Percentiles rank a stretch among this genome's conserved stretches.
These are phyloP conservation scores for Simalia tracyae DNA, from an alignment of 2,797 vertebrate species.

Conservation along the genomic window DNA sequence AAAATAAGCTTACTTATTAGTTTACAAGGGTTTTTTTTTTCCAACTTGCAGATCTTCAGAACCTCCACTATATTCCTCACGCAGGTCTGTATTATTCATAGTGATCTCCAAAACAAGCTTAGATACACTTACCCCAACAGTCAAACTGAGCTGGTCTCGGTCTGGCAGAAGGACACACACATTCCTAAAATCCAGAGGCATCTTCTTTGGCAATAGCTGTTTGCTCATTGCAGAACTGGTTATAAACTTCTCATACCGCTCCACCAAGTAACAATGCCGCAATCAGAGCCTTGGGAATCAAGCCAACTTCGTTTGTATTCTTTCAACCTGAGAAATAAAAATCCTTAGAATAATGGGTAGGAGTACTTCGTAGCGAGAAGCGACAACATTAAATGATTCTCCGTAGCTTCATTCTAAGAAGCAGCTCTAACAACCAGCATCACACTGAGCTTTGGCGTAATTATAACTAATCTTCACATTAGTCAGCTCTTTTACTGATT, in stretches of 20 bases:
- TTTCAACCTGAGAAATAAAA: slow-evolving; percentile 45
- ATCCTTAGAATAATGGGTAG: slow-evolving; percentile 32
- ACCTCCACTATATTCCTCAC: background rate
- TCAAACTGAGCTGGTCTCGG: slow-evolving; percentile 82
- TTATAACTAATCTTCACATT: slow-evolving; percentile 17
- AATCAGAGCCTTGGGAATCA: slow-evolving; percentile 4
- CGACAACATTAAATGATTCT: rapidly evolving
- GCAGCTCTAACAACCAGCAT: background rate
- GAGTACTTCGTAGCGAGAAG: rapidly evolving
- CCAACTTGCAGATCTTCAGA: slow-evolving; percentile 33
- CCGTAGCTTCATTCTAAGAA: slow-evolving; percentile 3
- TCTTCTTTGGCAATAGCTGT: slow-evolving; percentile 43
- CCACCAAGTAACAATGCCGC: background rate
- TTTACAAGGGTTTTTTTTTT: slow-evolving; percentile 31
- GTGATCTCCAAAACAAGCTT: background rate
- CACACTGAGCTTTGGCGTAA: background rate
- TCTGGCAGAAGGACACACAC: slow-evolving; percentile 87
- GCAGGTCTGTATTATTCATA: background rate
- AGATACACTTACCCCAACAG: slow-evolving; percentile 76
- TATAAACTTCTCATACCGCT: slow-evolving; percentile 17
- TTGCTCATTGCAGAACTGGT: slow-evolving; percentile 53
- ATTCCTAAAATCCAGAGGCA: slow-evolving; percentile 73
- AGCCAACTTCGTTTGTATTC: slow-evolving; percentile 21
- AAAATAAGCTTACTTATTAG: rapidly evolving
- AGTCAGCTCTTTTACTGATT: slow-evolving; percentile 29